Percentiles rank a stretch among this genome's conserved stretches.
phyloP scores from a whole-genome alignment of 1,140 invertebrate species.

The Drosophila ogumai region DNA sequence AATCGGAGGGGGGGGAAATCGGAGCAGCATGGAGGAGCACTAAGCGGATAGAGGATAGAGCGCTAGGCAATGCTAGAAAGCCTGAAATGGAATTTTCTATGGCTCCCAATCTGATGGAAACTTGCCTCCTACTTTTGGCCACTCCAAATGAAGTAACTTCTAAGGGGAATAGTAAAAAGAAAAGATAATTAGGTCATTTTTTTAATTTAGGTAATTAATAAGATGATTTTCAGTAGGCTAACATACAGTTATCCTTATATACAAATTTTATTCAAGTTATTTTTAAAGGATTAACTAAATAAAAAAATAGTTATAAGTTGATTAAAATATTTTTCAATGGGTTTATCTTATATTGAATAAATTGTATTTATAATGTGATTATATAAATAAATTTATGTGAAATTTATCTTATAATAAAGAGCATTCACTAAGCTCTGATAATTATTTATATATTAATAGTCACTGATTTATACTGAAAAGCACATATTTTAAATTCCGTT shows the following conservation, averaged over 20 bases:
- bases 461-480: no score
- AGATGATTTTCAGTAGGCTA: no score
- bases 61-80: neutral
- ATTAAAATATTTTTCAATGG: no score
- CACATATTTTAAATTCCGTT: no score
- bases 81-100: conserved; percentile 19
- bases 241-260: no score
- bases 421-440: no score
- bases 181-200: conserved; percentile 6
- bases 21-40: neutral
- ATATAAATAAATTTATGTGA: neutral
- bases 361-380: no score
- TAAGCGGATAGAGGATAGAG: conserved; percentile 9
- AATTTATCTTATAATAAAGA: neutral
- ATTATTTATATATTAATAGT: no score
- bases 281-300: no score
- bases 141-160: conserved; percentile 2
- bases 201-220: neutral
- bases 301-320: no score
- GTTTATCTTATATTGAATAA: no score
- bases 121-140: conserved; percentile 4
- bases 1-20: conserved; percentile 17
- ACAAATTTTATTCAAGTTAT: no score
- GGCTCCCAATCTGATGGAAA: conserved; percentile 27
- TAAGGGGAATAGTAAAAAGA: neutral